phyloP scores from a whole-genome alignment of 1,140 invertebrate species.

The Solenopsis invicta region DNA sequence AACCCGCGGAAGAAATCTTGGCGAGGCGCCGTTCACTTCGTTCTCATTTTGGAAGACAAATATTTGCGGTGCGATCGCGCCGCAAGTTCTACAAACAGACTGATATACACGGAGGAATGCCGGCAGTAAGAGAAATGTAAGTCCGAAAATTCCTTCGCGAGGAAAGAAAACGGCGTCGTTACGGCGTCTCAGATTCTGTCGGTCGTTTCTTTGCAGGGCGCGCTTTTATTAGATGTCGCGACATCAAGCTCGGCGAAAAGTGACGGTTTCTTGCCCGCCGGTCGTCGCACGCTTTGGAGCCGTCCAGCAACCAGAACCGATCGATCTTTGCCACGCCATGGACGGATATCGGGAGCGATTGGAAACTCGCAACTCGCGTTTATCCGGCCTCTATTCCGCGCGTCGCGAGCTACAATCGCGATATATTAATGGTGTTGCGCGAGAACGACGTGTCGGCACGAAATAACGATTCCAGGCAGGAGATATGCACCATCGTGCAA shows the following conservation, averaged over 20 bases:
- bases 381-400: constrained; percentile 30
- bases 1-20: constrained; percentile 31
- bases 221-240: constrained; percentile 66
- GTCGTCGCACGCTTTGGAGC: constrained; percentile 4
- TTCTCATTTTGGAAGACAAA: constrained; percentile 55
- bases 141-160: constrained; percentile 27
- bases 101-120: constrained; percentile 1
- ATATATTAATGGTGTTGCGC: constrained; percentile 51
- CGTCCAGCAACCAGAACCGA: constrained; percentile 35
- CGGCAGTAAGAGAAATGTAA: constrained; percentile 36
- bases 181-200: constrained; percentile 47
- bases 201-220: constrained; percentile 31
- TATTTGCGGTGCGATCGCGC: constrained; percentile 43
- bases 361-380: constrained; percentile 56
- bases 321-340: constrained; percentile 43
- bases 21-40: constrained; percentile 45
- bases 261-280: constrained; percentile 43
- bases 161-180: constrained; percentile 47
- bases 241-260: constrained; percentile 51
- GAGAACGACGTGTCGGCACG: constrained; percentile 26
- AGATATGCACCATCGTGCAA: not conserved
- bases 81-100: constrained; percentile 41
- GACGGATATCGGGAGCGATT: constrained; percentile 39
- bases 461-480: constrained; percentile 3
- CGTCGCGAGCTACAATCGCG: constrained; percentile 36